phyloP scores from a whole-genome alignment of 2,888 invertebrate species.

The Chouioia cunea region DNA sequence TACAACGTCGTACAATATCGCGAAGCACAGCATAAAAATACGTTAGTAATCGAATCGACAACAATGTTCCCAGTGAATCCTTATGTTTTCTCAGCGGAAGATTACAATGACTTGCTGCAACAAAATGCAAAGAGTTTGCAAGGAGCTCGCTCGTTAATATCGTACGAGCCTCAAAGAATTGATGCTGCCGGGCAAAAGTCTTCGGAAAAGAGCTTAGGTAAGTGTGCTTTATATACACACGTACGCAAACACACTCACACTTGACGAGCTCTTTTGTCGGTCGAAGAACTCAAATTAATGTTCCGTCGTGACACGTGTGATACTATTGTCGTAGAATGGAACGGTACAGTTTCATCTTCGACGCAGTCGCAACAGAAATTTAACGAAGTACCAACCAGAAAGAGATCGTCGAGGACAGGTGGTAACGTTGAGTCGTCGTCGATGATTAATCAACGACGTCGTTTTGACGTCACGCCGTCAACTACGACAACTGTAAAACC shows the following conservation, averaged over 20 bases:
- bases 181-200: constrained; percentile 34
- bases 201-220: neutral
- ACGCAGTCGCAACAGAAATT: constrained; percentile 32
- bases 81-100: constrained; percentile 34
- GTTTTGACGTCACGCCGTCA: neutral
- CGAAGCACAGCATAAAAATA: neutral
- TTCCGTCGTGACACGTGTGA: too few relatives aligned
- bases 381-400: constrained; percentile 39
- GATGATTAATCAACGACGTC: neutral
- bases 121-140: constrained; percentile 53
- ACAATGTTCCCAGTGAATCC: constrained; percentile 20
- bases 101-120: constrained; percentile 43
- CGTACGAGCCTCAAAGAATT: constrained; percentile 60
- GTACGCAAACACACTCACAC: too few relatives aligned
- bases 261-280: neutral
- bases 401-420: constrained; percentile 7
- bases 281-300: neutral
- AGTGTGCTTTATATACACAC: too few relatives aligned
- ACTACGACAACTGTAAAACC: too few relatives aligned
- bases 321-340: too few relatives aligned
- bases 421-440: neutral
- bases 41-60: neutral
- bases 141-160: constrained; percentile 53
- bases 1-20: constrained; percentile 30
- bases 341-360: neutral